phyloP scores from a whole-genome alignment of 2,113 vertebrate species.

The Motacilla tschutschensis region DNA sequence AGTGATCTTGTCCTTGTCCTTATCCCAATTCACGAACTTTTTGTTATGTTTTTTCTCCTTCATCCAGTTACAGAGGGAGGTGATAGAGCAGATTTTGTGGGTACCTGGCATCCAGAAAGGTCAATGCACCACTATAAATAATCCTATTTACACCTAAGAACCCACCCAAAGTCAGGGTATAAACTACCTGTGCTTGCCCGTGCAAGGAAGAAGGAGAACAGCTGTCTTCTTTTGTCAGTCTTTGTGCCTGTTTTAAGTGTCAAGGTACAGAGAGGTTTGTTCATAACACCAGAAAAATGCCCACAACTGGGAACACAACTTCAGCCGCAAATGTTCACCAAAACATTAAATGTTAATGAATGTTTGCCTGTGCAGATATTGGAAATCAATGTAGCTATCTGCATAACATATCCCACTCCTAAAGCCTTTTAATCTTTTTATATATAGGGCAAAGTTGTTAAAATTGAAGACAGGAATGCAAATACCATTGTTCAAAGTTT shows the following conservation, averaged over 20 bases:
- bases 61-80: background rate
- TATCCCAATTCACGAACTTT: background rate
- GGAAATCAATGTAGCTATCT: background rate
- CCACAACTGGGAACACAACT: background rate
- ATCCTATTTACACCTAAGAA: background rate
- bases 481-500: background rate
- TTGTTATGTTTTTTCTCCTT: background rate
- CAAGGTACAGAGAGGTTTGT: fast-evolving
- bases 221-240: background rate
- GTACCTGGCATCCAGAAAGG: background rate
- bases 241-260: background rate
- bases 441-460: background rate
- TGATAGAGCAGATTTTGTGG: background rate
- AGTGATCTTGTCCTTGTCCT: background rate
- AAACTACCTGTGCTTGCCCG: background rate
- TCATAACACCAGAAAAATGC: background rate
- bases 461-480: background rate
- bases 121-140: background rate
- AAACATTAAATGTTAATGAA: background rate
- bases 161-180: background rate
- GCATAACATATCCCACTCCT: background rate
- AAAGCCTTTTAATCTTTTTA: background rate
- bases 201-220: background rate
- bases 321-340: background rate
- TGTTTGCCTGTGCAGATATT: background rate